Conservation (phyloP, 2,113 vertebrate genomes). For the Desmodus rotundus region DNA sequence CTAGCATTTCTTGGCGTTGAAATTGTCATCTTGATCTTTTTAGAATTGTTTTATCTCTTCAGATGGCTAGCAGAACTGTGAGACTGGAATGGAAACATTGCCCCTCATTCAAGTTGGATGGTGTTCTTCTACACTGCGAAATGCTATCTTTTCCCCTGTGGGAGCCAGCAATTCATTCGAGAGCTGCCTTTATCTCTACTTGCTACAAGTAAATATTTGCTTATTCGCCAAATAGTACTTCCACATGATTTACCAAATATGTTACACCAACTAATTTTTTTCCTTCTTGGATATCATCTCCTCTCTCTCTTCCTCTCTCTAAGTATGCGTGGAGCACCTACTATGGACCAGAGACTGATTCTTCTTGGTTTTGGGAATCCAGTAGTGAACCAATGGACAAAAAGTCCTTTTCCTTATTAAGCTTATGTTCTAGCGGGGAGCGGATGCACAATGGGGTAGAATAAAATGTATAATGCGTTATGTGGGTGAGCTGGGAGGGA, state of each 20-base stretch:
- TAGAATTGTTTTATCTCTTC: neutral
- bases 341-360: neutral
- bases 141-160: neutral
- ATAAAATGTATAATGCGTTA: neutral
- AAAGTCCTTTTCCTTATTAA: neutral
- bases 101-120: neutral
- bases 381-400: neutral
- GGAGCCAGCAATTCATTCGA: neutral
- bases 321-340: neutral
- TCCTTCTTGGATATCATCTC: neutral
- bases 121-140: neutral
- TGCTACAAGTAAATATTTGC: neutral
- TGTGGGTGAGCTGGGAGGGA: neutral
- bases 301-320: neutral
- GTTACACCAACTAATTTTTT: neutral
- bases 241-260: neutral
- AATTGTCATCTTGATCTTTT: neutral
- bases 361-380: neutral
- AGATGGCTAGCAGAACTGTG: neutral
- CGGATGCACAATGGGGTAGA: neutral
- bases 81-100: neutral
- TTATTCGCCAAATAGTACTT: neutral
- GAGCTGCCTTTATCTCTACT: neutral
- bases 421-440: neutral
- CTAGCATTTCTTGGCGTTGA: conserved; percentile 1